Evolutionary conservation across 2,113 vertebrate genomes (phyloP), one percentile per base, ranked within the genome.

Genomic region (Caranx melampygus): DNA sequence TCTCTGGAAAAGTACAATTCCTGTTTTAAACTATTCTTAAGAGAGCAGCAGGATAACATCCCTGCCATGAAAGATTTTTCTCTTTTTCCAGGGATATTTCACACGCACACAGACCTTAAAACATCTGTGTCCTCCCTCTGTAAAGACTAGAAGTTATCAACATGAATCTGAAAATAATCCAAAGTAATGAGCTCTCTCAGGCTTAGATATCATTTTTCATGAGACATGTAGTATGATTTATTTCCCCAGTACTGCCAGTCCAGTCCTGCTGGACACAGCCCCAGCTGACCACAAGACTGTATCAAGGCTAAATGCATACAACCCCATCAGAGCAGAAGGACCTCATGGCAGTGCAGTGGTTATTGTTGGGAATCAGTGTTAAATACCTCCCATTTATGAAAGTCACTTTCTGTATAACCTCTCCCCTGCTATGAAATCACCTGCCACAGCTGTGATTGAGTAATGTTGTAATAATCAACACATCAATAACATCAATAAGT

Each of bases 381-480:
- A 88, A 80, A 67, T 79, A 77, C 54, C 47, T 37, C 33, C 18
- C 49, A 60, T 79, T 64, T 66, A 71, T 86, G 75, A 82, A 76
- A 86, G 82, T 21, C 74, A 44, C 52, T 78, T 64, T 60, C 61
- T 72, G 44, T 60, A 3, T 74, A 66, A 67, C 72, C 66, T 71
- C 67, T 64, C 18, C 26, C 64, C 75, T 55, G 26, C 79, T 82
- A 78, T 87, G 81, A 75, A 85, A 75, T 33, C 45, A 13, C 54
- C 87, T 83, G 76, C 76, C 79, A 72, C 61, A 60, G 70, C 66
- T 54, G 62, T 61, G 72, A 83, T 85, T 76, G 72, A 87, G 69
- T 78, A 85, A 90, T 85, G 71, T 58, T 86, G 78, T 78, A 82
- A 89, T 88, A 76, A 79, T 71, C 71, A 47, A 51, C 69, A 72